Percentiles rank a stretch among this genome's conserved stretches.
Evolutionary conservation across 2,113 vertebrate species (phyloP).

Genomic region (Erythrolamprus reginae): DNA sequence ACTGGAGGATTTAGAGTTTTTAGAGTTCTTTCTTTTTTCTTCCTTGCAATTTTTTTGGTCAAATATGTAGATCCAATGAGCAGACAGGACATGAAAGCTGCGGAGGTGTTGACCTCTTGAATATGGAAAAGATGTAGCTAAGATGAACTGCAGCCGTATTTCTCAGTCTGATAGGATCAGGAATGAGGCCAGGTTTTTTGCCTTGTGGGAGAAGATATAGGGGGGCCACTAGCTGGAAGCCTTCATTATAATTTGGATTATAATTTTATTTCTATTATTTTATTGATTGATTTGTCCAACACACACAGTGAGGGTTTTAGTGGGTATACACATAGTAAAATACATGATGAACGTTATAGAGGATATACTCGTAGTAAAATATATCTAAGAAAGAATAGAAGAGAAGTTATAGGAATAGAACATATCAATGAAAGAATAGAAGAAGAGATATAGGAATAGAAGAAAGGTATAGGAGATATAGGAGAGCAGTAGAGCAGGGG

Average conservation of each 20-base stretch:
- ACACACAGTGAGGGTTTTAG: too few species aligned
- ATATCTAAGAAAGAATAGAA: too few species aligned
- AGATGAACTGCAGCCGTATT: neutral
- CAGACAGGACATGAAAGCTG: neutral
- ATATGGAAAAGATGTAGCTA: neutral
- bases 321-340: too few species aligned
- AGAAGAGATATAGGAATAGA: too few species aligned
- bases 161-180: neutral
- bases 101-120: neutral
- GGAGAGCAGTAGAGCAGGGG: too few species aligned
- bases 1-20: neutral
- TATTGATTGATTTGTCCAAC: too few species aligned
- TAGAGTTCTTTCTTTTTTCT: neutral
- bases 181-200: neutral
- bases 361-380: too few species aligned
- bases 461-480: too few species aligned
- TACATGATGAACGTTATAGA: too few species aligned
- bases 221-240: neutral
- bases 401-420: too few species aligned
- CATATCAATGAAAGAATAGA: too few species aligned
- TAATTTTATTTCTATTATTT: too few species aligned
- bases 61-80: conserved; percentile 3
- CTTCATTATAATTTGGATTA: neutral
- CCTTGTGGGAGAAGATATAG: neutral
- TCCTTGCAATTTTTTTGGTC: neutral